A percentile compares a stretch with the other conserved stretches of the same genome.
phyloP scores from a whole-genome alignment of 1,140 invertebrate genomes.

The silkworm (Bombyx mori) region ASM3026992v2 NC_085121.1:5967501-5968000 shows the following conservation, averaged over 20 bases:
- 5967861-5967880: no score
- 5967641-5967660: conserved; percentile 5
- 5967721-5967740: conserved; percentile 61
- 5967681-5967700: background rate
- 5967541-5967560: conserved; percentile 57
- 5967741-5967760: conserved; percentile 67
- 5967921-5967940: no score
- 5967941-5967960: no score
- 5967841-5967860: no score
- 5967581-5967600: conserved; percentile 78
- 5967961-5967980: no score
- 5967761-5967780: conserved; percentile 67
- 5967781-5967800: conserved; percentile 67
- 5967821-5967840: conserved; percentile 68
- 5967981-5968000: no score
- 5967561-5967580: conserved; percentile 75
- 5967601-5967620: conserved; percentile 76
- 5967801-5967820: conserved; percentile 64
- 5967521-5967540: conserved; percentile 76
- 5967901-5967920: no score
- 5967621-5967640: background rate
- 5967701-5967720: conserved; percentile 41
- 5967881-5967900: no score
- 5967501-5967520: conserved; percentile 74
- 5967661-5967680: conserved; percentile 3